Evolutionary conservation across 64 coral and sea anemone genomes (phyloP).

Genomic region (Acropora yongei): DNA sequence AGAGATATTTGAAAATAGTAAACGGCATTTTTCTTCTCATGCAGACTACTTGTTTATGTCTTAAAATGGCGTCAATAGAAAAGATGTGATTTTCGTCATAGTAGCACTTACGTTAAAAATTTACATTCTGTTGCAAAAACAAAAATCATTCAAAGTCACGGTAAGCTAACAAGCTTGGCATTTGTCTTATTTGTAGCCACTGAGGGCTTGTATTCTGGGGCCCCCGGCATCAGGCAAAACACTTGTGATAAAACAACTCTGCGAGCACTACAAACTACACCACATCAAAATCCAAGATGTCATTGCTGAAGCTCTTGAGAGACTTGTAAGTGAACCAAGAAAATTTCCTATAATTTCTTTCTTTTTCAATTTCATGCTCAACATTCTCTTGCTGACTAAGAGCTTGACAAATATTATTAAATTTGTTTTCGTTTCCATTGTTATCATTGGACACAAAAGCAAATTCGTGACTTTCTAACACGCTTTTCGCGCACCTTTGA

Average conservation of each 20-base stretch:
- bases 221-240: slow-evolving; percentile 97
- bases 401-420: too few relatives aligned
- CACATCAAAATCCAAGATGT: slow-evolving; percentile 97
- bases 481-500: too few relatives aligned
- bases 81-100: neutral
- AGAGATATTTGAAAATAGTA: too few relatives aligned
- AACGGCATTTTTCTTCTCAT: too few relatives aligned
- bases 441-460: too few relatives aligned
- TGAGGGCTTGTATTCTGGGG: slow-evolving; percentile 86
- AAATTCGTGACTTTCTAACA: too few relatives aligned
- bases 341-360: neutral
- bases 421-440: too few relatives aligned
- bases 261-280: slow-evolving; percentile 95
- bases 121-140: neutral
- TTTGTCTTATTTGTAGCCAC: slow-evolving; percentile 58
- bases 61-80: too few relatives aligned
- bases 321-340: slow-evolving; percentile 68
- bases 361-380: too few relatives aligned
- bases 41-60: too few relatives aligned
- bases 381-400: too few relatives aligned
- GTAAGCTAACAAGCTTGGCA: neutral
- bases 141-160: neutral
- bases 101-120: neutral
- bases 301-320: slow-evolving; percentile 91
- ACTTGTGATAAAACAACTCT: slow-evolving; percentile 93